phyloP scores from a whole-genome alignment of 1,140 invertebrate species.

The Neocloeon triangulifer region DNA sequence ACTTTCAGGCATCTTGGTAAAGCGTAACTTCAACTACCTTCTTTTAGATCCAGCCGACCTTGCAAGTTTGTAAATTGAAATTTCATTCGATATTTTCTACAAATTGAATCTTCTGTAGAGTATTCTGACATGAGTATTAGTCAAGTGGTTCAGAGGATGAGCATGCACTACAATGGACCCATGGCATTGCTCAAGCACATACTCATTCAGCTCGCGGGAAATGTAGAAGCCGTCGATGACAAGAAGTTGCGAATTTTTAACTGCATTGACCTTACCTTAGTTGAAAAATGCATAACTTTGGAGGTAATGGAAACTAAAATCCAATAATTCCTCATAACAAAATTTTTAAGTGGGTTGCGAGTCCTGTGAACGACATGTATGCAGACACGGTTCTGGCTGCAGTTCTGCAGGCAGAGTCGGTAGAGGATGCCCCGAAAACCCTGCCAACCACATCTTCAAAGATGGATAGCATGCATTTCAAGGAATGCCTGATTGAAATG shows the following conservation, averaged over 20 bases:
- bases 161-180: slow-evolving; percentile 64
- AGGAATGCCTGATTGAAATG: slow-evolving; percentile 83
- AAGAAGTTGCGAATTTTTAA: slow-evolving; percentile 53
- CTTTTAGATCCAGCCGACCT: slow-evolving; percentile 77
- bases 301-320: slow-evolving; percentile 32
- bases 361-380: slow-evolving; percentile 93
- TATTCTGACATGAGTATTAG: slow-evolving; percentile 92
- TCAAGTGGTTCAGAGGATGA: slow-evolving; percentile 74
- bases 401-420: slow-evolving; percentile 49
- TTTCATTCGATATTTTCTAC: slow-evolving; percentile 6
- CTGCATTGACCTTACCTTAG: slow-evolving; percentile 59
- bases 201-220: slow-evolving; percentile 59
- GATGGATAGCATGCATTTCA: slow-evolving; percentile 68
- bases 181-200: slow-evolving; percentile 58
- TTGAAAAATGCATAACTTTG: slow-evolving; percentile 60
- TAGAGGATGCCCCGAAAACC: slow-evolving; percentile 26
- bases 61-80: slow-evolving; percentile 35
- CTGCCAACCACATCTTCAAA: slow-evolving; percentile 32
- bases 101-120: slow-evolving; percentile 27
- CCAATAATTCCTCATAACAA: too few relatives aligned
- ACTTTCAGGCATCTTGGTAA: slow-evolving; percentile 85
- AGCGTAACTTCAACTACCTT: slow-evolving; percentile 97
- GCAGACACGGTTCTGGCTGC: slow-evolving; percentile 82
- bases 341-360: slow-evolving; percentile 60
- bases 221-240: slow-evolving; percentile 50